Evolutionary conservation across 2,888 invertebrate species (phyloP).

Genomic region (Cantharis rustica): DNA sequence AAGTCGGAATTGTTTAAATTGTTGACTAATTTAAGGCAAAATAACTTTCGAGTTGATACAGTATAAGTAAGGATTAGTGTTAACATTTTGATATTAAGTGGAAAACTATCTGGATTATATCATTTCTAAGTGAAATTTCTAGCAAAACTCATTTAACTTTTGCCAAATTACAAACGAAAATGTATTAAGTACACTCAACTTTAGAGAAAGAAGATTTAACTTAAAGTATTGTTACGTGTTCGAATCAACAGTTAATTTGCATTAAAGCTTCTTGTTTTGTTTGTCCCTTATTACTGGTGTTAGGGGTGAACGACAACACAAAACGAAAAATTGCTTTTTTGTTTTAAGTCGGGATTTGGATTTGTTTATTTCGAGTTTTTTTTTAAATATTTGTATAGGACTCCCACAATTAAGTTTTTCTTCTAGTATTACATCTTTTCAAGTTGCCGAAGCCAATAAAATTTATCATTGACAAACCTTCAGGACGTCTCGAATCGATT

Average conservation of each 20-base stretch:
- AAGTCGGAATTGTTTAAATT: background rate
- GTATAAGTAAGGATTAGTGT: background rate
- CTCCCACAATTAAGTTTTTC: background rate
- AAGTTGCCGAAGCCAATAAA: background rate
- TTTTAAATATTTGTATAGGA: background rate
- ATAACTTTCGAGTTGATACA: background rate
- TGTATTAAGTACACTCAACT: conserved; percentile 1
- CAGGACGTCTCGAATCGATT: conserved; percentile 10
- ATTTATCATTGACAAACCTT: background rate
- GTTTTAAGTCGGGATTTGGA: background rate
- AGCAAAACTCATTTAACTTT: conserved; percentile 6
- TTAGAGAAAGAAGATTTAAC: background rate
- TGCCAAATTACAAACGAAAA: conserved; percentile 2
- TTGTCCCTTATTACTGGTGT: conserved; percentile 7
- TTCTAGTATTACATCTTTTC: background rate
- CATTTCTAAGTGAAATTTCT: conserved; percentile 3
- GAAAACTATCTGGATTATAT: conserved; percentile 1
- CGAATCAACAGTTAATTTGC: conserved; percentile 13
- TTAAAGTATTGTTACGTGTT: conserved; percentile 8
- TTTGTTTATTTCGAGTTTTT: background rate
- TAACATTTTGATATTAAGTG: background rate
- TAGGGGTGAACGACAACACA: background rate
- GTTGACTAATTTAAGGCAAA: background rate
- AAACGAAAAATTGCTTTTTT: background rate
- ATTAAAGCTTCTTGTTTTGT: conserved; percentile 10